These are phyloP conservation scores for Oncopodura yosiiana DNA, from an alignment of 1,140 invertebrate species.

Conservation along the genomic window DNA sequence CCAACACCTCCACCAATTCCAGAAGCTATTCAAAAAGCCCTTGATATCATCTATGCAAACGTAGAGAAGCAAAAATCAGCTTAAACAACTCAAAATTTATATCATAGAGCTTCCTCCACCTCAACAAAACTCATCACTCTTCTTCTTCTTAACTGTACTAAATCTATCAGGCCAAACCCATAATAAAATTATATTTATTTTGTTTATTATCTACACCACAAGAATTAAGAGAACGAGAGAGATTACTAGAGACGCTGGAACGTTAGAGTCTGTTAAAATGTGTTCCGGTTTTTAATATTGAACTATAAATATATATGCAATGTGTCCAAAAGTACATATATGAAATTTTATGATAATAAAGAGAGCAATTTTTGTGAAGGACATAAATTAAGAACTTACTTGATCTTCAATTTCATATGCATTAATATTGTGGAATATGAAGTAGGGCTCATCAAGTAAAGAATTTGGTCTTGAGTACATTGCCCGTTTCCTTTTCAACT, in stretches of 20 bases:
- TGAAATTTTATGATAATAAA: background rate
- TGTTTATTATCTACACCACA: too few species aligned
- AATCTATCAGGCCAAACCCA: too few species aligned
- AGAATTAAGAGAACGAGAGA: too few species aligned
- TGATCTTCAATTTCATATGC: slow-evolving; percentile 47
- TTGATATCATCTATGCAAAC: slow-evolving; percentile 15
- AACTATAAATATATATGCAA: slow-evolving; percentile 10
- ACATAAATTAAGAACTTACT: slow-evolving; percentile 22
- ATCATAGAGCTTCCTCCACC: slow-evolving; percentile 2
- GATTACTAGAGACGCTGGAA: too few species aligned
- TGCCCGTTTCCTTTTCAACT: slow-evolving; percentile 42
- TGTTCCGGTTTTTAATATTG: slow-evolving; percentile 2
- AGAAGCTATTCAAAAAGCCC: slow-evolving; percentile 23
- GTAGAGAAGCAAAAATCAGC: slow-evolving; percentile 4
- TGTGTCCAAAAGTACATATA: background rate
- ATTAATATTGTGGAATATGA: slow-evolving; percentile 49
- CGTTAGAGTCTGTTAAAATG: slow-evolving; percentile 5
- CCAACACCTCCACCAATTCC: slow-evolving; percentile 29
- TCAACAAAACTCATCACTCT: background rate
- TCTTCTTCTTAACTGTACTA: background rate
- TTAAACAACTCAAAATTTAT: background rate
- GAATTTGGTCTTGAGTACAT: slow-evolving; percentile 39
- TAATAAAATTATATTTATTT: too few species aligned
- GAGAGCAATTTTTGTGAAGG: background rate
- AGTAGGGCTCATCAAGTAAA: slow-evolving; percentile 42